Base-by-base conservation (phyloP, 2,888 invertebrate species). In the Cylloceria caligata region DNA sequence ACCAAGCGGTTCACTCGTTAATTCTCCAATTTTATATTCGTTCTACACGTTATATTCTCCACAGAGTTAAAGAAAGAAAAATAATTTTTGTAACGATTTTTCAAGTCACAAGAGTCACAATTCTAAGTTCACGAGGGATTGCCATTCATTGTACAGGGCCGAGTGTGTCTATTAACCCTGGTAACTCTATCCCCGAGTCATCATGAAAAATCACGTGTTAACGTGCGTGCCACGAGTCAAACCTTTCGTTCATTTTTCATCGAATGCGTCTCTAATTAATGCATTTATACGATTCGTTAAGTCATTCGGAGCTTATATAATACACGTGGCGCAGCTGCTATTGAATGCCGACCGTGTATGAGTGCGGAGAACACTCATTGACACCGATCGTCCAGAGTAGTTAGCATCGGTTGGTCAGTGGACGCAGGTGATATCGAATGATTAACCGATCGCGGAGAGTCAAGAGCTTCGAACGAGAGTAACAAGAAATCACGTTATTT, bases 1-100 rank as follows among this genome's bases (percentile, higher is more conserved):
- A 72, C 81, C 52, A 45, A 47, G 45, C 77, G 72, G 72, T 77
- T 77, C 27, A 76, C 77, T 77, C 81, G 76, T 81, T 78, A 78
- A 74, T 74, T 78, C 34, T 49, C 45, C 39, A 49, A 62, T 74
- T 78, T 78, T 74, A 72, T 67, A 64, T 24, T 62, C 67, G 19
- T 49, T 16, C 21, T 34, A 42, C 69, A 11, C 60, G 57, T 60
- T 21, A 68, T 55, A 68, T 36, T 39, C 64, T 64, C 42, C 24
- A 7, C 1, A 30, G 62, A 16, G 11, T 34, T 16, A 30, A 9
- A 49, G n/a, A 6, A 19, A 67, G 21, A 45, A 16, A 42, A 42
- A 42, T 13, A 42, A 42, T 11, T 52, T 24, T 52, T 7, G 9
- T 11, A 5, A 52, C 2, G 24, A 30, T n/a, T n/a, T n/a, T n/a